Base-by-base conservation (phyloP, 2,888 invertebrate species). In the Sinotaia quadrata region DNA sequence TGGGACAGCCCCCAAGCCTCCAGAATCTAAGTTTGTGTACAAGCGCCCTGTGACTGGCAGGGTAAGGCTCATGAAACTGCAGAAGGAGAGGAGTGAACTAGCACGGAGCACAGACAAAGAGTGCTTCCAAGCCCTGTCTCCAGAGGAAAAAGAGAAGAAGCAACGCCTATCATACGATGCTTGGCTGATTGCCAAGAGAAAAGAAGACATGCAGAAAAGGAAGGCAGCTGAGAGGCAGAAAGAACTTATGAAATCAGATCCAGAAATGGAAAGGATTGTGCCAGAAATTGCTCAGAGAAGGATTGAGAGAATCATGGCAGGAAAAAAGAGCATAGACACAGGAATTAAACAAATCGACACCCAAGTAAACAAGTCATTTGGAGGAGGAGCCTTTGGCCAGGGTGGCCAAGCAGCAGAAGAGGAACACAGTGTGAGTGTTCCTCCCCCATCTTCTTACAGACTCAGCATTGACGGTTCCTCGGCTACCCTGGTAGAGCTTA, bases 161-260 rank as follows among this genome's bases (percentile, higher is more conserved):
- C 72, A 71, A 63, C 76, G 82, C 47, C 71, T 82, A 73, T 81
- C 82, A 0, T 84, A 85, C 69, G 83, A 83, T 65, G 81, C 83
- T 12, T 83, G 84, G 84, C 49, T 84, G 15, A 67, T 76, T 52
- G 73, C 74, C 57, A 84, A 85, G 75, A 71, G 79, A 37, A 73
- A 72, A 58, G 75, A 81, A 60, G 81, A 82, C 58, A 68, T 65
- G 18, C 61, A 69, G n/a, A 76, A 75, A 57, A 73, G 76, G 66
- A 80, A 74, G 31, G 77, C 76, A 65, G 71, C 75, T 63, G 68
- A 74, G 36, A 75, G 69, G 54, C 74, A 79, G 52, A 78, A 76
- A 63, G 78, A 81, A 27, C 67, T 68, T 60, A 76, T 80, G 12
- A 81, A 82, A 57, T 81, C 82, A n/a, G 82, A 84, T 67, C 81